These are phyloP conservation scores for Aphodius sticticus DNA, from an alignment of 2,888 invertebrate genomes.

Conservation along the genomic window DNA sequence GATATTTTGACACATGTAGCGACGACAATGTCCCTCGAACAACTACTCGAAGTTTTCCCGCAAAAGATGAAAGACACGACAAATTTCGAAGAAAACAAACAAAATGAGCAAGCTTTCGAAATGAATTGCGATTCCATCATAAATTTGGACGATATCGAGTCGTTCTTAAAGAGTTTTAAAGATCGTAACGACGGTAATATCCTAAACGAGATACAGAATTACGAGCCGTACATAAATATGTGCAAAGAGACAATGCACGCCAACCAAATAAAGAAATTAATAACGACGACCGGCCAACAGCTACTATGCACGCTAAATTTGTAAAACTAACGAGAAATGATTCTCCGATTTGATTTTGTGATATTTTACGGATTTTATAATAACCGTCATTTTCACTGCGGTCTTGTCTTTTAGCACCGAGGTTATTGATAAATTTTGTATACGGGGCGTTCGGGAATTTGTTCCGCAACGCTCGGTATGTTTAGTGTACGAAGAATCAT, in stretches of 20 bases:
- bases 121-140: constrained; percentile 6
- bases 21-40: constrained; percentile 59
- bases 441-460: too few species aligned
- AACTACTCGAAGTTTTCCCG: constrained; percentile 59
- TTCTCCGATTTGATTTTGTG: not conserved
- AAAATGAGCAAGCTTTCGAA: constrained; percentile 14
- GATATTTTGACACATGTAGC: constrained; percentile 61
- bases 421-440: too few species aligned
- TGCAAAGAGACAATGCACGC: constrained; percentile 69
- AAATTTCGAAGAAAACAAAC: not conserved
- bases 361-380: not conserved
- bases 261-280: constrained; percentile 67
- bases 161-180: constrained; percentile 7
- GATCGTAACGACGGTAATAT: constrained; percentile 42
- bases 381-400: not conserved
- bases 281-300: constrained; percentile 68
- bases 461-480: not conserved
- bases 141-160: constrained; percentile 18
- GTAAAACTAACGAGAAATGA: not conserved
- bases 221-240: constrained; percentile 60
- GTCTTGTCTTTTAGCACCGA: not conserved
- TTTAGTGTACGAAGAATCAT: not conserved
- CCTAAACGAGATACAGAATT: constrained; percentile 58
- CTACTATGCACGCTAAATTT: constrained; percentile 57
- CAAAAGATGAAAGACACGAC: constrained; percentile 51